Evolutionary conservation across 2,113 vertebrate species (phyloP).

Genomic region (Chloropsis cyanopogon): DNA sequence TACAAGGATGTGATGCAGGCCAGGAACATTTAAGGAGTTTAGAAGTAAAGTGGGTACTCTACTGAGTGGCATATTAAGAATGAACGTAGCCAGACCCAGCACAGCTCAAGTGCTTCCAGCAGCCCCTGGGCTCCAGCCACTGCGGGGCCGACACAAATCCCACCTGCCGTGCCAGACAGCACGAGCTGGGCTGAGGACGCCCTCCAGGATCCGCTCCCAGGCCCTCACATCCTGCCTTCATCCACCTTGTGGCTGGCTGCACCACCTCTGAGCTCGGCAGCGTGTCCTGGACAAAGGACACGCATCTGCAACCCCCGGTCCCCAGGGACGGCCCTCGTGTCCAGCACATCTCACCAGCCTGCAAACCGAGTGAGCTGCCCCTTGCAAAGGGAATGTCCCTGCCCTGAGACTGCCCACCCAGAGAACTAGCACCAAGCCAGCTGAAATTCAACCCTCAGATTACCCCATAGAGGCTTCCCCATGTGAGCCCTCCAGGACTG

Average conservation of each 20-base stretch:
- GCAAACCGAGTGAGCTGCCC: accelerated
- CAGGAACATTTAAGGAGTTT: background rate
- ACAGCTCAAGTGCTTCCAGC: background rate
- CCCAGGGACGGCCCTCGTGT: accelerated
- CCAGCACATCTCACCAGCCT: background rate
- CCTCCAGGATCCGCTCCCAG: background rate
- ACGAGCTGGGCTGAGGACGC: too few species aligned
- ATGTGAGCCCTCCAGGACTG: accelerated
- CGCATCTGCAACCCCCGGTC: accelerated
- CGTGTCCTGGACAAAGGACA: accelerated
- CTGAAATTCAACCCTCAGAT: background rate
- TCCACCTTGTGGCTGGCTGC: background rate
- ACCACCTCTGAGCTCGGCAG: accelerated
- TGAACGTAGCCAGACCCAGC: background rate
- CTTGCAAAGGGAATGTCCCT: background rate
- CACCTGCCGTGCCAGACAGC: background rate
- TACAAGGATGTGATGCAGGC: background rate
- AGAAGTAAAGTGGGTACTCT: background rate
- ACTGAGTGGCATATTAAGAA: background rate
- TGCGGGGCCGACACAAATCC: accelerated
- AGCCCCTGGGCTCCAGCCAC: background rate
- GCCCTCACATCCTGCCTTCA: background rate
- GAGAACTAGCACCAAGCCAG: background rate
- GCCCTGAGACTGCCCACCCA: background rate
- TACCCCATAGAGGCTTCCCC: background rate